Evolutionary conservation across 2,888 invertebrate genomes (phyloP).

Genomic region (Hirtodrosophila confusa): DNA sequence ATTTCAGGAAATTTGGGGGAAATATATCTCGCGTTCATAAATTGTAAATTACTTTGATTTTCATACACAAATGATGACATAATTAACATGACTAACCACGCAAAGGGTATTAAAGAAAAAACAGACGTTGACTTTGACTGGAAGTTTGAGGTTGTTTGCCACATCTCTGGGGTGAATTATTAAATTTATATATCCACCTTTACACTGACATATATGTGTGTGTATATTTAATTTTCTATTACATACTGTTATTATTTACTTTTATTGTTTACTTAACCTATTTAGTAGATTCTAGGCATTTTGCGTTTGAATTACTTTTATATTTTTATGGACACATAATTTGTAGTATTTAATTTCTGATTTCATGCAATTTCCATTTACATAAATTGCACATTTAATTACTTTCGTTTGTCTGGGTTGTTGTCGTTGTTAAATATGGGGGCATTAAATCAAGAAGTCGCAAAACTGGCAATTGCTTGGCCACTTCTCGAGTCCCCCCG

Average conservation of each 20-base stretch:
- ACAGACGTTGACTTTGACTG: slow-evolving; percentile 27
- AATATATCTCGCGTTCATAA: too few relatives aligned
- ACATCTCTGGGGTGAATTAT: slow-evolving; percentile 20
- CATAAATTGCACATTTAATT: slow-evolving; percentile 43
- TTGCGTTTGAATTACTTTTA: too few relatives aligned
- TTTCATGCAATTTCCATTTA: slow-evolving; percentile 11
- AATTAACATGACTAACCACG: too few relatives aligned
- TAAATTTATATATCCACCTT: slow-evolving; percentile 16
- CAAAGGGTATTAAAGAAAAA: not conserved
- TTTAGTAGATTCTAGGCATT: too few relatives aligned
- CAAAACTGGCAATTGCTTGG: slow-evolving; percentile 9
- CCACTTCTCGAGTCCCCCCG: slow-evolving; percentile 5
- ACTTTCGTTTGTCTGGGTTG: slow-evolving; percentile 20
- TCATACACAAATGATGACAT: too few relatives aligned
- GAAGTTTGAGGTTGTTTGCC: slow-evolving; percentile 30
- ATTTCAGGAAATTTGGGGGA: too few relatives aligned
- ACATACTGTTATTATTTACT: too few relatives aligned
- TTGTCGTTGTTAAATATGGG: slow-evolving; percentile 6
- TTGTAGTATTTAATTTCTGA: not conserved
- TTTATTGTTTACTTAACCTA: too few relatives aligned
- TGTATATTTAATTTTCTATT: too few relatives aligned
- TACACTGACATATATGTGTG: too few relatives aligned
- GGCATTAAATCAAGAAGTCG: slow-evolving; percentile 7
- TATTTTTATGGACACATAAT: slow-evolving; percentile 2
- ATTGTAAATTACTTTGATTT: too few relatives aligned